Base-by-base conservation (phyloP, 2,113 vertebrate species). In the Gila orcuttii region DNA sequence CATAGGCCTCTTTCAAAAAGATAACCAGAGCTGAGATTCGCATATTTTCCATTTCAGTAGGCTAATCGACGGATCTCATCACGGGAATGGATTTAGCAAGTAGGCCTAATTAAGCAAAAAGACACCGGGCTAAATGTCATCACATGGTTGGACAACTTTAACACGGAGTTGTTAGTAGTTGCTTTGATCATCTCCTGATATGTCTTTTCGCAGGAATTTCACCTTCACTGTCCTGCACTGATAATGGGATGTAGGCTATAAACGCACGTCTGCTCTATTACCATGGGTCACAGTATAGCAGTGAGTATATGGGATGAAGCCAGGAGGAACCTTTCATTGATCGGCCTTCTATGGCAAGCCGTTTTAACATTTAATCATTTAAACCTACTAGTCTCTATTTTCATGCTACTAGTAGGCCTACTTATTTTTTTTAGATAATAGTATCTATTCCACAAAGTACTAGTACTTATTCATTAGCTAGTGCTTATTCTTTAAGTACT, bases 181-280 rank as follows among this genome's bases (percentile, higher is more conserved):
- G 8, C 77, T 86, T 86, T 86, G 66, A 86, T 86, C 85, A 33
- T 47, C 66, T 39, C 31, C 36, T 57, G 25, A 79, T 28, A 9
- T 42, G 36, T 47, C 73, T 28, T 68, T 79, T 79, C 73, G 50
- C 39, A 39, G 17, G 21, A 25, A 80, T 45, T 64, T 64, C 39
- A 64, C 23, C 78, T 60, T 79, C 11, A 6, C 28, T 59, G 76
- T 60, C 19, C 55, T 55, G 19, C 21, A 39, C 52, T 59, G 19
- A 52, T 36, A 36, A 25, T 25, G 52, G 31, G 28, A 77, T 33
- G 28, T 57, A 28, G 28, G 28, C 28, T 28, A 57, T 19, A 79
- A 39, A 39, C 31, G 36, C 55, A 62, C 21, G 5, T 45, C 59
- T 80, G 36, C 39, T 80, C 21, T 47, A 5, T 60, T 39, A 79